Percentiles rank a stretch among this genome's conserved stretches.
phyloP scores from a whole-genome alignment of 2,113 vertebrate species.

The Neodontobutis hainanensis region DNA sequence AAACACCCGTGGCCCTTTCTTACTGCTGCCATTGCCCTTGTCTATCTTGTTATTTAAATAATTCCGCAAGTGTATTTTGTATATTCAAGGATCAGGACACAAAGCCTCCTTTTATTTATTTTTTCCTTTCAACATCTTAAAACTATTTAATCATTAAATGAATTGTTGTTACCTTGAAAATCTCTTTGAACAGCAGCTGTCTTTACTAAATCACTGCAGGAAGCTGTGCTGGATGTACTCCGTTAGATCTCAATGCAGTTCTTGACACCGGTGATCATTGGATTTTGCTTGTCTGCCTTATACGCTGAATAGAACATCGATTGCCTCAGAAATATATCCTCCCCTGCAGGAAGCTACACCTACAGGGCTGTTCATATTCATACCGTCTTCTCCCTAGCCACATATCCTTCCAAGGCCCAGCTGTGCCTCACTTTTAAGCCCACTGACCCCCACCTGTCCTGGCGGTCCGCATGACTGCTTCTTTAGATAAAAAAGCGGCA shows the following conservation, averaged over 20 bases:
- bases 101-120: neutral
- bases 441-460: constrained; percentile 50
- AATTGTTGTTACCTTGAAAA: constrained; percentile 3
- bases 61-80: constrained; percentile 1
- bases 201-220: constrained; percentile 34
- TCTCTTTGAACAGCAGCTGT: constrained; percentile 42
- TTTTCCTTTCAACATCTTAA: constrained; percentile 18
- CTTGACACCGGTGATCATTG: constrained; percentile 50
- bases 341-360: constrained; percentile 44
- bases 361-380: constrained; percentile 47
- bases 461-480: constrained; percentile 50
- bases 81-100: constrained; percentile 9
- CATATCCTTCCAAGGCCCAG: constrained; percentile 43
- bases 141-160: constrained; percentile 12
- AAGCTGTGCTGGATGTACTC: constrained; percentile 23
- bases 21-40: constrained; percentile 23
- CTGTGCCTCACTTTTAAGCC: constrained; percentile 56
- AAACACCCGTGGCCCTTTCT: constrained; percentile 46
- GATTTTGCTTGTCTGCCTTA: constrained; percentile 29
- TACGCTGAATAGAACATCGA: constrained; percentile 39
- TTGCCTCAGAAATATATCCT: constrained; percentile 52
- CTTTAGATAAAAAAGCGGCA: constrained; percentile 48
- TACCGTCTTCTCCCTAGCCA: constrained; percentile 32
- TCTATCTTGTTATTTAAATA: constrained; percentile 1
- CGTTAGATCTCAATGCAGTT: constrained; percentile 46